A percentile compares a stretch with the other conserved stretches of the same genome.
phyloP scores from a whole-genome alignment of 2,113 vertebrate genomes.

The Bostrychus sinensis region DNA sequence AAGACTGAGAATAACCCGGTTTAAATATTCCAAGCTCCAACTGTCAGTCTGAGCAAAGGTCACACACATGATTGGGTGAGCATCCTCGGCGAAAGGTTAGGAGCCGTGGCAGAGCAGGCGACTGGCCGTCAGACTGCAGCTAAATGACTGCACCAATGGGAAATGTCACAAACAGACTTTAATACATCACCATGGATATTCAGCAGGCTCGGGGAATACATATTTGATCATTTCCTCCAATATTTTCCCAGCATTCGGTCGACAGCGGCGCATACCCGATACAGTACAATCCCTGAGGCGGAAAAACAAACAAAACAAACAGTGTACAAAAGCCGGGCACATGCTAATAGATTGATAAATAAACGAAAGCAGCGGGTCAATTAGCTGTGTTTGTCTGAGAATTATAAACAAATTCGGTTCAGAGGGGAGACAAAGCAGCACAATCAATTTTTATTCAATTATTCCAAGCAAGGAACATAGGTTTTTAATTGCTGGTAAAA shows the following conservation, averaged over 20 bases:
- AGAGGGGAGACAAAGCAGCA: background rate
- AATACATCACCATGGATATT: conserved; percentile 35
- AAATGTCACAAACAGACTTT: conserved; percentile 58
- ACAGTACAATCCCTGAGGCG: background rate
- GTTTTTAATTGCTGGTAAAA: conserved; percentile 8
- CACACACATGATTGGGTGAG: conserved; percentile 61
- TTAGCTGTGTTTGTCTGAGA: conserved; percentile 14
- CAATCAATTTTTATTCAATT: conserved; percentile 10
- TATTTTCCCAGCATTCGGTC: conserved; percentile 16
- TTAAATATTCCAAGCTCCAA: conserved; percentile 50
- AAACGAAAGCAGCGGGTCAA: conserved; percentile 9
- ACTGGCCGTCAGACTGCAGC: conserved; percentile 50
- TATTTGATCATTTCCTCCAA: conserved; percentile 12
- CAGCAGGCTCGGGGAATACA: conserved; percentile 9
- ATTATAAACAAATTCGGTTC: conserved; percentile 6
- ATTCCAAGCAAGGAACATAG: conserved; percentile 9
- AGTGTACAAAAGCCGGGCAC: background rate
- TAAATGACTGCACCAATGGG: conserved; percentile 37
- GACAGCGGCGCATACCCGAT: background rate
- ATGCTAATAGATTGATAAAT: conserved; percentile 7
- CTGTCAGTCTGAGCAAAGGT: conserved; percentile 62
- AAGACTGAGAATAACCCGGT: conserved; percentile 35
- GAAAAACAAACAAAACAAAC: conserved; percentile 5
- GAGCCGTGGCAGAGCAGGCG: conserved; percentile 48
- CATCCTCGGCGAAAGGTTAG: conserved; percentile 67